Evolutionary conservation across 2,797 vertebrate species (phyloP).

Genomic region (Podargus strigoides): DNA sequence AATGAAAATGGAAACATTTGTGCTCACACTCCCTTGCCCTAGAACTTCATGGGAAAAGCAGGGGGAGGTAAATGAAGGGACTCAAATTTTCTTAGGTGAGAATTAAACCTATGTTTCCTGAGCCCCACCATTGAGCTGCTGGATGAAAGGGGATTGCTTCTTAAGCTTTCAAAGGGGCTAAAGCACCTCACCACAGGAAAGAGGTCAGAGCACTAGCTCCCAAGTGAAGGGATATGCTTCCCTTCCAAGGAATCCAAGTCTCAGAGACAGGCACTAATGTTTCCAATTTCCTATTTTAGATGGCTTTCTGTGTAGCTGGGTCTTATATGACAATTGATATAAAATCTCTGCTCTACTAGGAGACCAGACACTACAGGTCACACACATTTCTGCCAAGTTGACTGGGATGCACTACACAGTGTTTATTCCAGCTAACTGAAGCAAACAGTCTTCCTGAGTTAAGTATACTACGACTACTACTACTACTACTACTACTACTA

Average conservation of each 20-base stretch:
- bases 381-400: not conserved
- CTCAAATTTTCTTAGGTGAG: slow-evolving; percentile 17
- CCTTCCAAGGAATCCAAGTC: not conserved
- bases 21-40: not conserved
- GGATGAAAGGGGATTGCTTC: slow-evolving; percentile 13
- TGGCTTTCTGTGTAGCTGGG: not conserved
- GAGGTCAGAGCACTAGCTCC: not conserved
- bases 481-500: no score
- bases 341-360: not conserved
- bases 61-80: slow-evolving; percentile 29
- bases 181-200: slow-evolving; percentile 27
- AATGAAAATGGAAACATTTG: slow-evolving; percentile 19
- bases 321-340: not conserved
- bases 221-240: not conserved
- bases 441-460: not conserved
- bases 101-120: slow-evolving; percentile 13
- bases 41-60: slow-evolving; percentile 39
- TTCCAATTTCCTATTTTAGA: not conserved
- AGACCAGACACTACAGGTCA: not conserved
- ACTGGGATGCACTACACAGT: not conserved
- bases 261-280: not conserved
- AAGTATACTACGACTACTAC: no score
- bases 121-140: not conserved
- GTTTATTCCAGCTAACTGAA: not conserved
- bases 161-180: slow-evolving; percentile 28